Percentiles rank a stretch among this genome's conserved stretches.
These are phyloP conservation scores for Labeo rohita DNA, from an alignment of 2,113 vertebrate species.

Conservation along the genomic window DNA sequence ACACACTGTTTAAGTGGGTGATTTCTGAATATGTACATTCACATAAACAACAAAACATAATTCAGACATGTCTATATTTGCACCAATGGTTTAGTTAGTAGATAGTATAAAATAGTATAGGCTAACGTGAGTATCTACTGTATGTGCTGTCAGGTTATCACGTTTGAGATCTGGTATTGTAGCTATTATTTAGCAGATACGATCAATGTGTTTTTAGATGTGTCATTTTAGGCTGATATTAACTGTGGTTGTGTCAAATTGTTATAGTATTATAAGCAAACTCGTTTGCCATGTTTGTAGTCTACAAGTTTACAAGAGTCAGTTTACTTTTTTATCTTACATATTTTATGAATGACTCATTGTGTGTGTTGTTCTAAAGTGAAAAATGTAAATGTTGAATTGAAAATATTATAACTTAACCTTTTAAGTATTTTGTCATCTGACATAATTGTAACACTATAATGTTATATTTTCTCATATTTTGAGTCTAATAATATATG, in stretches of 20 bases:
- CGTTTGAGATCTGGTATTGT: not conserved
- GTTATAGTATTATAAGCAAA: not conserved
- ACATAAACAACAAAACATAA: no score
- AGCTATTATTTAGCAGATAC: not conserved
- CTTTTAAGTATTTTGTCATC: not conserved
- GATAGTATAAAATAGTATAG: not conserved
- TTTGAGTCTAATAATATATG: not conserved
- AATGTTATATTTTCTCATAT: not conserved
- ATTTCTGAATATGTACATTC: no score
- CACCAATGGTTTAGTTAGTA: not conserved
- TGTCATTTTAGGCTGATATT: not conserved
- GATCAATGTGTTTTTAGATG: not conserved
- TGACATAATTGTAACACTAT: no score
- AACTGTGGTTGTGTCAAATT: not conserved
- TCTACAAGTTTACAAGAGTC: not conserved
- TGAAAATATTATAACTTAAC: not conserved
- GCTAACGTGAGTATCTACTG: not conserved
- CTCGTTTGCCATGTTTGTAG: not conserved
- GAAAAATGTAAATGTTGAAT: not conserved
- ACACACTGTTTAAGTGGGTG: no score
- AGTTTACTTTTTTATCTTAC: not conserved
- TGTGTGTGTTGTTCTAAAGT: not conserved
- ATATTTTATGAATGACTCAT: not conserved
- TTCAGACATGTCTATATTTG: no score
- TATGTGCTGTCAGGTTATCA: not conserved